Percentiles rank a stretch among this genome's conserved stretches.
Evolutionary conservation across 2,113 vertebrate species (phyloP).

Genomic region (Phalacrocorax carbo): DNA sequence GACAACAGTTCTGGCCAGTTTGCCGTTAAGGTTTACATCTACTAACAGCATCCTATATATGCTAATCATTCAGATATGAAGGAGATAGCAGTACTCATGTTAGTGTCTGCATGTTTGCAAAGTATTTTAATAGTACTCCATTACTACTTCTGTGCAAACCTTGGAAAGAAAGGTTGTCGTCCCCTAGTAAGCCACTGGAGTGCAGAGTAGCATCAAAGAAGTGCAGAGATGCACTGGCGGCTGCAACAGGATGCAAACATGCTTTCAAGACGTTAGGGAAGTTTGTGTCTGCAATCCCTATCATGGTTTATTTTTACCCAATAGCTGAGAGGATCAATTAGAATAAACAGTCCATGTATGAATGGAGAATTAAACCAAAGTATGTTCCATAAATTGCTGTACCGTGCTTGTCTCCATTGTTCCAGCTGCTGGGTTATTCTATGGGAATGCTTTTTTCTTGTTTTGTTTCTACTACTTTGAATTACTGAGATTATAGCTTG

Average conservation of each 20-base stretch:
- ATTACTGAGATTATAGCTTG: not conserved
- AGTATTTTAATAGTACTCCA: not conserved
- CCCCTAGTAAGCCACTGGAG: constrained; percentile 35
- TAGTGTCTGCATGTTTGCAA: not conserved
- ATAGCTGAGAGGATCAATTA: not conserved
- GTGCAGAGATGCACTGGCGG: not conserved
- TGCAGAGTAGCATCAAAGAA: constrained; percentile 21
- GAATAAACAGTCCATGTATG: not conserved
- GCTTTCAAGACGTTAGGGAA: not conserved
- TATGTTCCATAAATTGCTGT: not conserved
- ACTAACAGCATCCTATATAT: not conserved
- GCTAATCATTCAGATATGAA: not conserved
- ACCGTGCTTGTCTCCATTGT: not conserved
- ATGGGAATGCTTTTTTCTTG: not conserved
- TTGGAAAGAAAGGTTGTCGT: not conserved
- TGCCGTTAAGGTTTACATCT: not conserved
- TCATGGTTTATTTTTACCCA: not conserved
- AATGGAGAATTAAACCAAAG: not conserved
- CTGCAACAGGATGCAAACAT: not conserved
- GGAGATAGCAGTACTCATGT: not conserved
- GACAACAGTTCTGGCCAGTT: not conserved
- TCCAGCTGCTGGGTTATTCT: not conserved
- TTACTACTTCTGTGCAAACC: not conserved
- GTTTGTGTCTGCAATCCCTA: not conserved
- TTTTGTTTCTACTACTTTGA: not conserved